phyloP scores from a whole-genome alignment of 1,140 invertebrate genomes.

The Rhyzopertha dominica region DNA sequence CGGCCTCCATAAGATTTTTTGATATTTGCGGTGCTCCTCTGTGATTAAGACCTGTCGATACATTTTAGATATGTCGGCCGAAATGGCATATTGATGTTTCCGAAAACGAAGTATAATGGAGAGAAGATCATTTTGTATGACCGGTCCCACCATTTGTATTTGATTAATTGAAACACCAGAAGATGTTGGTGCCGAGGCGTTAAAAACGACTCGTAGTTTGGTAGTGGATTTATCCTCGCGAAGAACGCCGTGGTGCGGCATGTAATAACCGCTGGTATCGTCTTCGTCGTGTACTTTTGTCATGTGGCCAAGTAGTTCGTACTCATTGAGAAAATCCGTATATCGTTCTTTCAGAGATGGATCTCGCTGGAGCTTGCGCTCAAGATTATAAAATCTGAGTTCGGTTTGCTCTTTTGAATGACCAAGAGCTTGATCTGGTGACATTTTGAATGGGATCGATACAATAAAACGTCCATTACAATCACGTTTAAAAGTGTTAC shows the following conservation, averaged over 20 bases:
- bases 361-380: too few relatives aligned
- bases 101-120: neutral
- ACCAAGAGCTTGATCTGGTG: too few relatives aligned
- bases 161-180: constrained; percentile 16
- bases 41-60: constrained; percentile 9
- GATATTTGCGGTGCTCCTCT: constrained; percentile 24
- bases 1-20: constrained; percentile 34
- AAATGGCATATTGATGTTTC: constrained; percentile 1
- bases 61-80: constrained; percentile 29
- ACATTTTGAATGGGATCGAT: too few relatives aligned
- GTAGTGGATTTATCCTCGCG: constrained; percentile 20
- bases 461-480: too few relatives aligned
- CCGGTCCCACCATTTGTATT: constrained; percentile 15
- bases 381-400: too few relatives aligned
- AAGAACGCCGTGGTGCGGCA: constrained; percentile 38
- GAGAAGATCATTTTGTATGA: constrained; percentile 12
- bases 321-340: too few relatives aligned
- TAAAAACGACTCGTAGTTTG: constrained; percentile 17
- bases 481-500: too few relatives aligned
- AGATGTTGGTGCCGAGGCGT: constrained; percentile 9
- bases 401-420: too few relatives aligned
- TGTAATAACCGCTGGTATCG: too few relatives aligned
- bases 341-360: too few relatives aligned
- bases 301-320: too few relatives aligned
- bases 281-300: too few relatives aligned